A percentile compares a stretch with the other conserved stretches of the same genome.
phyloP scores from a whole-genome alignment of 2,113 vertebrate species.

The Pygoscelis adeliae region DNA sequence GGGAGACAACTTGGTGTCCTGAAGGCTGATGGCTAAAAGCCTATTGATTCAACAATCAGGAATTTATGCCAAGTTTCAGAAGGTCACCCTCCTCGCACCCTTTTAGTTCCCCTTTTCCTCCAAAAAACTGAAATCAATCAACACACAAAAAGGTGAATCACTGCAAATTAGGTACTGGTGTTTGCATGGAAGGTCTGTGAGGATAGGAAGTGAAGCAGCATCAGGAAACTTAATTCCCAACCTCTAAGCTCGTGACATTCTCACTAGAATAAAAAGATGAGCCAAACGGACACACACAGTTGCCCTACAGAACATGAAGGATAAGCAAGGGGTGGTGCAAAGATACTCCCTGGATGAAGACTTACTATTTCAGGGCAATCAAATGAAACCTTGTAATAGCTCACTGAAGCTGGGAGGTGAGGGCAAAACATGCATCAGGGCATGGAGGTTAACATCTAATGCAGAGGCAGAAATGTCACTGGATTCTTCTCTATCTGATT shows the following conservation, averaged over 20 bases:
- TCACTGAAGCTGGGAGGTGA: not conserved
- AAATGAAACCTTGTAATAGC: not conserved
- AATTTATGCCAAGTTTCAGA: not conserved
- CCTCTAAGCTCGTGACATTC: not conserved
- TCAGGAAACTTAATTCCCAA: not conserved
- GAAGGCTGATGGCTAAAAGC: not conserved
- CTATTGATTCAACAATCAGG: not conserved
- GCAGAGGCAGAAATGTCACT: not conserved
- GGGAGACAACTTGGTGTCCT: not conserved
- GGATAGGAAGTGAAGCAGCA: not conserved
- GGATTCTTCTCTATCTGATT: not conserved
- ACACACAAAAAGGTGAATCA: not conserved
- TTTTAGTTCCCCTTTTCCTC: not conserved
- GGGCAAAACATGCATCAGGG: not conserved
- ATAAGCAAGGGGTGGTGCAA: not conserved
- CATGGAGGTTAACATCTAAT: too few species aligned
- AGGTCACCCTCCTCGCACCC: not conserved
- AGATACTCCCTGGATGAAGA: not conserved
- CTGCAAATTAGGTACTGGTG: not conserved
- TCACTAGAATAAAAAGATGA: not conserved
- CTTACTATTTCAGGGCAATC: not conserved
- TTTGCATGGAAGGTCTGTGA: not conserved
- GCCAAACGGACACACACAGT: accelerated
- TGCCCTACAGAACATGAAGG: not conserved
- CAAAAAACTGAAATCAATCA: not conserved